Evolutionary conservation across 1,140 invertebrate species (phyloP), one percentile per base, ranked within the genome.

Genomic region (Aphaenogaster floridana): DNA sequence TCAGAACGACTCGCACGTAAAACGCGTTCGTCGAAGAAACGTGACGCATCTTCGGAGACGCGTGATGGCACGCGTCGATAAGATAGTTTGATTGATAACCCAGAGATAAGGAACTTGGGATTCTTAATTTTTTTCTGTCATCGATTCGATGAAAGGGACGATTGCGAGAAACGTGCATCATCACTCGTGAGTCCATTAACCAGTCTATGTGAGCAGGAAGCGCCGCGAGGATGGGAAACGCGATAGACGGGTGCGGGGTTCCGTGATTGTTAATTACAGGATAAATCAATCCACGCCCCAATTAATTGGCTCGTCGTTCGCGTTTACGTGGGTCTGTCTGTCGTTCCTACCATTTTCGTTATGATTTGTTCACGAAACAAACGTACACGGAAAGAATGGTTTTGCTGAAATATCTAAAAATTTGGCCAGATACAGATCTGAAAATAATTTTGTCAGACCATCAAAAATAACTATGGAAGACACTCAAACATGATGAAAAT

Each of bases 221-320:
- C 28, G 28, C 39, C 50, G 11, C 52, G 42, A n/a, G 28, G 54
- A 13, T 21, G 54, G 54, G 59, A 63, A 84, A 63, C 17, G 3
- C 52, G 28, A 28, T 28, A 28, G 28, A 15, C 28, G 34, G 34
- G 34, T 50, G 52, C 54, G 52, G 36, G 36, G n/a, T 34, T 42
- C 77, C 36, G 34, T 68, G 45, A 50, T 50, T 84, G 80, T 84
- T 84, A 84, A 84, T 84, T 61, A 76, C 42, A 17, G 54, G 28
- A 28, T 81, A 84, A 57, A 69, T 57, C 69, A 84, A 83, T 89
- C 42, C 80, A 87, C 50, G 45, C 11, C 68, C 61, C 64, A 83
- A 81, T 83, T 72, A 52, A 63, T 89, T 61, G 52, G 17, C 28
- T 36, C 45, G 42, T 61, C 66, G 69, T 68, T 86, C 54, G 45